Evolutionary conservation across 2,888 invertebrate species (phyloP).

Genomic region (Lasius fuliginosus): DNA sequence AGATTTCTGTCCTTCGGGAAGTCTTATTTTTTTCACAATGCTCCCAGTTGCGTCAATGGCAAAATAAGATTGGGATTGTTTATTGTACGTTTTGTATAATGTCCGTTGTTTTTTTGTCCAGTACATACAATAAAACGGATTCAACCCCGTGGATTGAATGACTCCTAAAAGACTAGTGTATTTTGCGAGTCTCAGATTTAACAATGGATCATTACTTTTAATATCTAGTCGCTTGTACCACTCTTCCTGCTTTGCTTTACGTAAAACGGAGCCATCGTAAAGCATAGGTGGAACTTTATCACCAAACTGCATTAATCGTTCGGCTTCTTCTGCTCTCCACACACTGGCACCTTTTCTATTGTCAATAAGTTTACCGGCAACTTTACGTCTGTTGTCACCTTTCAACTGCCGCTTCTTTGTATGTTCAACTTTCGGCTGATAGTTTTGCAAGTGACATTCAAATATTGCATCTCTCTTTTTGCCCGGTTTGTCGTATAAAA

Average conservation of each 20-base stretch:
- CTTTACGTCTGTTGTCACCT: neutral
- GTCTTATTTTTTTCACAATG: conserved; percentile 4
- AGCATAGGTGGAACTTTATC: neutral
- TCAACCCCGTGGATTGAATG: neutral
- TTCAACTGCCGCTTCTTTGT: neutral
- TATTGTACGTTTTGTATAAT: neutral
- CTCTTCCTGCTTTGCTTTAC: neutral
- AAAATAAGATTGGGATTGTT: neutral
- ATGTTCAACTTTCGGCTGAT: neutral
- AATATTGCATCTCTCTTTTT: neutral
- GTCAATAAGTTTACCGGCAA: neutral
- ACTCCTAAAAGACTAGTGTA: neutral
- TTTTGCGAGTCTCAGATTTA: neutral
- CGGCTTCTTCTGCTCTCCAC: neutral
- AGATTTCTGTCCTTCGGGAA: conserved; percentile 11
- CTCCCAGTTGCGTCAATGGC: conserved; percentile 20
- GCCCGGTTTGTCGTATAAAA: neutral
- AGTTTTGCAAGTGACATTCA: neutral
- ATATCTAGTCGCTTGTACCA: neutral
- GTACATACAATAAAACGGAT: neutral
- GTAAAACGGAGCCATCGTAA: neutral
- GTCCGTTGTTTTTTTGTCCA: neutral
- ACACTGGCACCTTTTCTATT: neutral
- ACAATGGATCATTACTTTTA: neutral
- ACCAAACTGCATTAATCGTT: neutral